These are phyloP conservation scores for Enteromius thamalakanensis DNA, from an alignment of 2,797 vertebrate genomes.

Conservation along the genomic window DNA sequence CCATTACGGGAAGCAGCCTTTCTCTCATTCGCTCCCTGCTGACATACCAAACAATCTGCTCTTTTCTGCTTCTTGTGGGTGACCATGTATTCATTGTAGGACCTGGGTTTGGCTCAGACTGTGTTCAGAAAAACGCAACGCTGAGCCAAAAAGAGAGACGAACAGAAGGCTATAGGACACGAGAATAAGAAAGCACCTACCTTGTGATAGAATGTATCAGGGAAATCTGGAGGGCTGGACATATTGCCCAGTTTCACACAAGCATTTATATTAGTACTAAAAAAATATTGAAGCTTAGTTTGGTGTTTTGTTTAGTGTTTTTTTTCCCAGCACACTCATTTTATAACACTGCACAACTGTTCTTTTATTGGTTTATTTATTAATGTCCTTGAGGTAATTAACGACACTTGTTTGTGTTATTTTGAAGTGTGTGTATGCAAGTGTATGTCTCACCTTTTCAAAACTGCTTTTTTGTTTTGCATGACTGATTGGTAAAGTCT, in stretches of 20 bases:
- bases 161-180: not conserved
- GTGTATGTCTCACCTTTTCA: constrained; percentile 20
- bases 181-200: constrained; percentile 14
- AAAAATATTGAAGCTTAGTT: not conserved
- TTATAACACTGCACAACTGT: constrained; percentile 53
- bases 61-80: constrained; percentile 42
- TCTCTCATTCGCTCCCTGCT: constrained; percentile 32
- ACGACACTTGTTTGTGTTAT: constrained; percentile 22
- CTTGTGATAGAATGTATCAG: not conserved
- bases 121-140: not conserved
- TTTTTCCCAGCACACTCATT: constrained; percentile 30
- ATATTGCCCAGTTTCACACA: constrained; percentile 40
- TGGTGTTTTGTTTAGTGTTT: not conserved
- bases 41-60: constrained; percentile 39
- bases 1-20: constrained; percentile 72
- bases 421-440: constrained; percentile 6
- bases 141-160: not conserved
- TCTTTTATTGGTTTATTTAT: constrained; percentile 57
- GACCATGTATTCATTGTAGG: constrained; percentile 43
- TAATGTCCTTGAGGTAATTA: constrained; percentile 42
- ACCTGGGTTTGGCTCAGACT: constrained; percentile 30
- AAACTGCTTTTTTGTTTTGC: constrained; percentile 13
- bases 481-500: not conserved
- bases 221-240: constrained; percentile 55
- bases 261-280: constrained; percentile 14